Evolutionary conservation across 2,797 vertebrate genomes (phyloP), one percentile per base, ranked within the genome.

Genomic region (Salmo trutta): DNA sequence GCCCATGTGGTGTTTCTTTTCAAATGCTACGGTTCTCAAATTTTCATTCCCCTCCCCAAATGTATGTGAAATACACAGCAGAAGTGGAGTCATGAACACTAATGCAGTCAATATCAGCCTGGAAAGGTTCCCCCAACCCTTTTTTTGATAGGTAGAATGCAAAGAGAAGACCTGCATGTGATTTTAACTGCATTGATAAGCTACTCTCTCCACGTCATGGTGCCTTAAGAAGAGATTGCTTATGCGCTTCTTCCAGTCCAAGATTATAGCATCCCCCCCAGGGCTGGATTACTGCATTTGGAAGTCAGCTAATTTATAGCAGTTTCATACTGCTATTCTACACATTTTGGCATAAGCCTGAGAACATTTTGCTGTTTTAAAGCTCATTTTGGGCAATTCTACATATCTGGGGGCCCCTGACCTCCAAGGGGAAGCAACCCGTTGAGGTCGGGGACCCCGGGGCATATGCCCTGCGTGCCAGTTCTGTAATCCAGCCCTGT

Each of bases 201-300:
- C 93, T 93, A 92, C 90, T 86, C 93, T 93, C 92, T 92, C 93
- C 91, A 91, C 88, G 88, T 95, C 90, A 94, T 89, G 94, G 96
- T 96, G 96, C 96, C 96, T 97, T 97, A 97, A 89, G 92, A 97
- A 89, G 92, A 91, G 92, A 86, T 92, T 88, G 91, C 85, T 84
- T 92, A 89, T 90, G 86, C 90, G 86, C 91, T 93, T 96, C 94
- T 96, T 95, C 94, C 94, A 94, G 78, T 88, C 82, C 88, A 81
- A 89, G 91, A 93, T 90, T 88, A 81, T 89, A 87, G 82, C 79
- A 73, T 87, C 74, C 79, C 79, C 19, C 78, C 41, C 41, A 41
- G 8, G 41, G 41, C 29, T 6, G 33, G 14, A 68, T 33, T 19
- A 31, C 66, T 1, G 16, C 69, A 64, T 29, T 51, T 47, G 71